Evolutionary conservation across 2,888 invertebrate species (phyloP), one percentile per base, ranked within the genome.

Genomic region (Rhimphoctona megacephalus): DNA sequence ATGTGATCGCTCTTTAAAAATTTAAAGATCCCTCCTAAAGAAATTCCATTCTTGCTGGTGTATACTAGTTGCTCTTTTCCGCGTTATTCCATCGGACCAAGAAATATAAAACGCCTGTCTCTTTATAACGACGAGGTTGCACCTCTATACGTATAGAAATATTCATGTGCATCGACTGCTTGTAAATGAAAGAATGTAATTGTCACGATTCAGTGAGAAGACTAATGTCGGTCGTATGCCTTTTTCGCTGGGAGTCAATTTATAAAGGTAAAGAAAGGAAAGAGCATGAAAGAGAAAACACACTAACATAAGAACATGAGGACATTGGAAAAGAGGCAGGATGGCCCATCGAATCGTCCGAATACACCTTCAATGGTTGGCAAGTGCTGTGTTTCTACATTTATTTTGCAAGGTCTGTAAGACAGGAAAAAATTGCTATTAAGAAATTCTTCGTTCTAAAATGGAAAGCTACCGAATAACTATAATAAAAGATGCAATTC

Each of bases 1-100:
- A 69, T 36, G 54, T 61, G 72, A 77, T 81, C 85, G 89, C 90
- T 92, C 91, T 90, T 93, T 93, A 92, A 93, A 93, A 91, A 83
- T 92, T 93, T 92, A 93, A 93, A 92, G 91, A 90, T 88, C 92
- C 83, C 52, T 72, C 66, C 30, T 19, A 49, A 30, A 77, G 54
- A 76, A 36, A 80, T 80, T 54, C 46, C 76, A 83, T 85, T 82
- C 85, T 74, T n/a, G 43, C 11, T 14, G 39, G 61, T n/a, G 22
- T 25, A 43, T 46, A 49, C 69, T 54, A 78, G 57, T 33, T 54
- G 54, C 74, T 74, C 49, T 72, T 72, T 72, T 52, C 33, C 46
- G 7, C 46, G 52, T 67, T 52, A 36, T 43, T 67, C 52, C n/a
- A 49, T 49, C 33, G n/a, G 49, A n/a, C 25, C 17, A 61, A 67